Percentiles rank a stretch among this genome's conserved stretches.
phyloP scores from a whole-genome alignment of 2,113 vertebrate species.

The Chaetodon auriga region DNA sequence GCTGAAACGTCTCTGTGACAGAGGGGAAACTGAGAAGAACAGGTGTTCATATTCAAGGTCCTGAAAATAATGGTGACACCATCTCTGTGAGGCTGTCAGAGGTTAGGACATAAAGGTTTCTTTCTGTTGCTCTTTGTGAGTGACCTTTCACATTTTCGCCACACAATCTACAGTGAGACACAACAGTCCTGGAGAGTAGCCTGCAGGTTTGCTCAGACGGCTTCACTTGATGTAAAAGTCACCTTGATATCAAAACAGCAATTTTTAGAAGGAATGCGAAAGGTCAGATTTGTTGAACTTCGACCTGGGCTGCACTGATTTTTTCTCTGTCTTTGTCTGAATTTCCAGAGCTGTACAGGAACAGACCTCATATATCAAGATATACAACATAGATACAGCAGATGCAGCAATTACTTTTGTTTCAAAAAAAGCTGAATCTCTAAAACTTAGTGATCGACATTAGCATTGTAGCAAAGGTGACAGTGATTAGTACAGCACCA shows the following conservation, averaged over 20 bases:
- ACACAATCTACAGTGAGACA: background rate
- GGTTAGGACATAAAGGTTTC: background rate
- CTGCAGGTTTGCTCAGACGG: background rate
- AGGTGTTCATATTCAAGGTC: constrained; percentile 1
- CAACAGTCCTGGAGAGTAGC: background rate
- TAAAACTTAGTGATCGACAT: too few relatives aligned
- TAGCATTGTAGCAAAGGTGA: too few relatives aligned
- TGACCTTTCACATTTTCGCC: background rate
- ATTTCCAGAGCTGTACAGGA: too few relatives aligned
- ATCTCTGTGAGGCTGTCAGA: background rate
- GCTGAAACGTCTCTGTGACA: constrained; percentile 38
- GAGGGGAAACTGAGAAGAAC: constrained; percentile 13
- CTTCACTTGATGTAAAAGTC: background rate
- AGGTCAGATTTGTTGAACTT: background rate
- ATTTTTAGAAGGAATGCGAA: background rate
- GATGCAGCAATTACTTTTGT: too few relatives aligned
- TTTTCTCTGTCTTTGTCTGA: too few relatives aligned
- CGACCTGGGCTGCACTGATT: too few relatives aligned
- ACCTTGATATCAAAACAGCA: background rate
- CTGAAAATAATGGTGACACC: constrained; percentile 19
- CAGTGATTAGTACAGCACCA: too few relatives aligned
- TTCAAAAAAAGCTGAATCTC: too few relatives aligned
- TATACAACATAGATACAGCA: too few relatives aligned
- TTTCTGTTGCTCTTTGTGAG: background rate
- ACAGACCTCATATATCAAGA: too few relatives aligned